Evolutionary conservation across 2,797 vertebrate genomes (phyloP).

Genomic region (Xyrichtys novacula): DNA sequence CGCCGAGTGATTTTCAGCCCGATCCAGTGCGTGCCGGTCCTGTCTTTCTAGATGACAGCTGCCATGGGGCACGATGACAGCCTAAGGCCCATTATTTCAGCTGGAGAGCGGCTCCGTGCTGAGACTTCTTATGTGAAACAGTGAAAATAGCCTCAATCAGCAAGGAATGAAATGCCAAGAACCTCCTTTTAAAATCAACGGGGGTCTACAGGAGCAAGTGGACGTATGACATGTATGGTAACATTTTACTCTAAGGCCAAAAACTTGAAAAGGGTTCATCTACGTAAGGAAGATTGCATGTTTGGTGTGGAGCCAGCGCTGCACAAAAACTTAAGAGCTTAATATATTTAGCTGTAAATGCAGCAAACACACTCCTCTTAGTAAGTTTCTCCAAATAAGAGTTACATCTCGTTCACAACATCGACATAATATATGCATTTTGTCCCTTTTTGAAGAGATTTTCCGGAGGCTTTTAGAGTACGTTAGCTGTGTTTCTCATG

Average conservation of each 20-base stretch:
- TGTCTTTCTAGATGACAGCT: constrained; percentile 44
- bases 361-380: no score
- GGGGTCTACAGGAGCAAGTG: background rate
- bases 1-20: constrained; percentile 31
- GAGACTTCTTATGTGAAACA: constrained; percentile 13
- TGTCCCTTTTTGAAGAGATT: background rate
- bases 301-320: no score
- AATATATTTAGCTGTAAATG: no score
- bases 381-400: no score
- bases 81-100: constrained; percentile 56
- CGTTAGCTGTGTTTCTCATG: constrained; percentile 10
- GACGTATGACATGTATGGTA: background rate
- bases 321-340: no score
- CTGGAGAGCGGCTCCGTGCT: constrained; percentile 31
- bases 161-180: constrained; percentile 24
- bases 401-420: no score
- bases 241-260: background rate
- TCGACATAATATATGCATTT: no score
- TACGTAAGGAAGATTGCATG: no score
- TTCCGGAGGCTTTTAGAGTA: background rate
- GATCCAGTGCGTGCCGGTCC: constrained; percentile 24
- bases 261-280: background rate
- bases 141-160: constrained; percentile 39
- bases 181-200: constrained; percentile 19
- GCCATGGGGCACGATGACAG: constrained; percentile 38